A percentile compares a stretch with the other conserved stretches of the same genome.
Conservation (phyloP, 2,113 vertebrate genomes). For the Myocastor coypus region DNA sequence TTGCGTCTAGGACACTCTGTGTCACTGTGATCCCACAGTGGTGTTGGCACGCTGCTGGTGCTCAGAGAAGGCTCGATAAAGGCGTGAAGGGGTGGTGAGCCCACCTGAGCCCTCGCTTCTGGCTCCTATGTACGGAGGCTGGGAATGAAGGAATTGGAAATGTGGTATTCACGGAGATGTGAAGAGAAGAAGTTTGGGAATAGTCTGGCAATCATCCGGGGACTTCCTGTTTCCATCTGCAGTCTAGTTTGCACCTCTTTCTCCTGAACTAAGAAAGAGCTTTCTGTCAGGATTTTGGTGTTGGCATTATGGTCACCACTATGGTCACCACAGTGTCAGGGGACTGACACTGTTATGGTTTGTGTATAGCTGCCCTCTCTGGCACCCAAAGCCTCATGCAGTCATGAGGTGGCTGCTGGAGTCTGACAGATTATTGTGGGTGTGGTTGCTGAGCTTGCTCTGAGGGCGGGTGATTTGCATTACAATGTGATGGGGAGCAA, state of each 20-base stretch:
- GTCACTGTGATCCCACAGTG: not conserved
- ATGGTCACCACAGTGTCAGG: not conserved
- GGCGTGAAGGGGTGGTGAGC: not conserved
- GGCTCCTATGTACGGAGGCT: not conserved
- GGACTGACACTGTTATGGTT: not conserved
- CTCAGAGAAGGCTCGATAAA: not conserved
- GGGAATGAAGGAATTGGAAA: not conserved
- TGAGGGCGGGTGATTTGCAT: too few relatives aligned
- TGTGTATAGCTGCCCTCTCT: too few relatives aligned
- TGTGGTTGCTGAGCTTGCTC: too few relatives aligned
- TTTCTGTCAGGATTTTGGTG: conserved; percentile 1
- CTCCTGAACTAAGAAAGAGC: not conserved
- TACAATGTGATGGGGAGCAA: too few relatives aligned
- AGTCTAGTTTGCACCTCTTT: not conserved
- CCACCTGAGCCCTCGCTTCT: not conserved
- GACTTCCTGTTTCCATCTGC: not conserved
- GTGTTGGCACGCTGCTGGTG: not conserved
- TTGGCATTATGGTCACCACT: not conserved
- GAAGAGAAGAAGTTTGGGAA: not conserved
- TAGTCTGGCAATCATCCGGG: not conserved
- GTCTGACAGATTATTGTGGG: too few relatives aligned
- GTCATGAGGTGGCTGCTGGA: too few relatives aligned
- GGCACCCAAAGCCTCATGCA: too few relatives aligned
- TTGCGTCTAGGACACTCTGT: rapidly evolving
- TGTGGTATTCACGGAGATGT: not conserved